A percentile compares a stretch with the other conserved stretches of the same genome.
Evolutionary conservation across 92 coral and sea anemone genomes (phyloP).

Genomic region (Palythoa grandis): DNA sequence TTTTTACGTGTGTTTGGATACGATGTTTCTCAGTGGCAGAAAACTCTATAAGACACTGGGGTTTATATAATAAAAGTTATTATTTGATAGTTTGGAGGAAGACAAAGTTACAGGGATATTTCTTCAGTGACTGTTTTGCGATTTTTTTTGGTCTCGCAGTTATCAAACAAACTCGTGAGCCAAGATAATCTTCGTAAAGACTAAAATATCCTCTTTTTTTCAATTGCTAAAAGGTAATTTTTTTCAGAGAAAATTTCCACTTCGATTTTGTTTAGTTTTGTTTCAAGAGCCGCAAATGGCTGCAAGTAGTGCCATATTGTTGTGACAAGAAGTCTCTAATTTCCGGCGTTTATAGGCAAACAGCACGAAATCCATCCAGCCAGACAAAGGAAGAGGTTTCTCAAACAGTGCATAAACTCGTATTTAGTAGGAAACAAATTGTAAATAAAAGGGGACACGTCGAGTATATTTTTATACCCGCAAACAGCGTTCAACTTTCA

Average conservation of each 20-base stretch:
- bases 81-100: too few species aligned
- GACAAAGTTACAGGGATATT: too few species aligned
- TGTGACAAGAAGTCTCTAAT: slow-evolving; percentile 29
- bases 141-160: neutral
- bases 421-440: slow-evolving; percentile 30
- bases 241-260: neutral
- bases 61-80: too few species aligned
- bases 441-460: slow-evolving; percentile 24
- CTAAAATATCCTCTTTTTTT: neutral
- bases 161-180: neutral
- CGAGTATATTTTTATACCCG: slow-evolving; percentile 11
- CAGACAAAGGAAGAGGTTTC: slow-evolving; percentile 29
- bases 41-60: too few species aligned
- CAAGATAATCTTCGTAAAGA: neutral
- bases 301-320: slow-evolving; percentile 7
- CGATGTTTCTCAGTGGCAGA: too few species aligned
- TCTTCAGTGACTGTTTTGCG: too few species aligned
- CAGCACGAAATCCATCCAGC: slow-evolving; percentile 14
- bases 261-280: neutral
- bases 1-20: too few species aligned
- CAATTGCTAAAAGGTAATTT: neutral
- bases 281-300: slow-evolving; percentile 15
- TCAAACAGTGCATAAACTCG: slow-evolving; percentile 31
- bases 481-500: slow-evolving; percentile 2
- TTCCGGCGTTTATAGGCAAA: slow-evolving; percentile 46